Evolutionary conservation across 2,888 invertebrate species (phyloP).

Genomic region (Nineta flava): DNA sequence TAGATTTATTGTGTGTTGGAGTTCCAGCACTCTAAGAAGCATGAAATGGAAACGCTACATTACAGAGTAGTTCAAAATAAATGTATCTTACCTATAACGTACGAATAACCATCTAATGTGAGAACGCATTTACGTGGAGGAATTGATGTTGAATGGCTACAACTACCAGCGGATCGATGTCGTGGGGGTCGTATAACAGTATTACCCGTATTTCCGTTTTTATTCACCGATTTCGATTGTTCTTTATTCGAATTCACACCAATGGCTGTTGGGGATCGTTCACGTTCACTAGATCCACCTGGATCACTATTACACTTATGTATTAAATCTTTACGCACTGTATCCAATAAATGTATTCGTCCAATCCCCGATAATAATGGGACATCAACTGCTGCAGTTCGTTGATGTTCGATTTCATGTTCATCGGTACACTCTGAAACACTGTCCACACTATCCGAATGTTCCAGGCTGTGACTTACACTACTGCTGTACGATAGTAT

Average conservation of each 20-base stretch:
- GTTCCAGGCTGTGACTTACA: too few relatives aligned
- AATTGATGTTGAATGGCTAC: conserved; percentile 9
- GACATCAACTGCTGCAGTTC: too few relatives aligned
- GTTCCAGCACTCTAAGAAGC: too few relatives aligned
- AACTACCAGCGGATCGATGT: conserved; percentile 32
- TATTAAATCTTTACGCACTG: conserved; percentile 39
- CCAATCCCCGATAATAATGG: background rate
- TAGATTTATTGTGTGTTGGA: too few relatives aligned
- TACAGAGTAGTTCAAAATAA: too few relatives aligned
- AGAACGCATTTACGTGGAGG: conserved; percentile 64
- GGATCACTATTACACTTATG: conserved; percentile 54
- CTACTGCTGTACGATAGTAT: too few relatives aligned
- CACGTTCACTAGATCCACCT: conserved; percentile 24
- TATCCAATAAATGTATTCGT: background rate
- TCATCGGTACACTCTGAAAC: too few relatives aligned
- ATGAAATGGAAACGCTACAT: too few relatives aligned
- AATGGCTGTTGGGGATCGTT: conserved; percentile 21
- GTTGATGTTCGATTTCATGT: too few relatives aligned
- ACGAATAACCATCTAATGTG: conserved; percentile 72
- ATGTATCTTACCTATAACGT: conserved; percentile 77
- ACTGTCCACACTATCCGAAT: too few relatives aligned
- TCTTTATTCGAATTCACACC: conserved; percentile 13
- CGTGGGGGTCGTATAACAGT: conserved; percentile 17
- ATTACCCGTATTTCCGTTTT: conserved; percentile 17
- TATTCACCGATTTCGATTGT: conserved; percentile 20